Conservation (phyloP, 1,140 invertebrate genomes). For the Diploscapter pachys region DNA sequence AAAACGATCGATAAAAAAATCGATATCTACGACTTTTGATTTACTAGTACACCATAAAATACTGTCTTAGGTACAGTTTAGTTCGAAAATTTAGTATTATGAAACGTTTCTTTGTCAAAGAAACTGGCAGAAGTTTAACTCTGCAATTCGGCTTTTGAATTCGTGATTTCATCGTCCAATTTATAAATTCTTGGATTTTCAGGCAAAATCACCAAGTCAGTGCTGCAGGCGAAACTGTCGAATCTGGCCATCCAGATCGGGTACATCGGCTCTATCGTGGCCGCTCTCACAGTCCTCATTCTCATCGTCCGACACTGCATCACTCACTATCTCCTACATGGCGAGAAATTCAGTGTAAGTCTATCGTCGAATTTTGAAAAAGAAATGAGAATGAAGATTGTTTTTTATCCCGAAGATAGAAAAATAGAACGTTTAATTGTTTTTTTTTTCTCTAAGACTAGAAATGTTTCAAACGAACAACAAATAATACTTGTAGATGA, state of each 20-base stretch:
- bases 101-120: not conserved
- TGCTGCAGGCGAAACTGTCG: conserved; percentile 57
- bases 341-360: conserved; percentile 40
- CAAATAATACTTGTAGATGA: no score
- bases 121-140: no score
- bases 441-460: no score
- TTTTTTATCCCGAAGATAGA: no score
- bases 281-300: conserved; percentile 50
- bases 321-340: conserved; percentile 45
- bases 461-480: no score
- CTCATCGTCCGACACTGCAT: conserved; percentile 55
- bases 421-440: no score
- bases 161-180: no score
- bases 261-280: conserved; percentile 54
- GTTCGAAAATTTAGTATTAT: conserved; percentile 13
- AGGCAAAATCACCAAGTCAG: conserved; percentile 52
- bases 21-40: conserved; percentile 4
- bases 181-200: conserved; percentile 9
- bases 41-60: conserved; percentile 9
- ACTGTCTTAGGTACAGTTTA: not conserved
- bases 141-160: no score
- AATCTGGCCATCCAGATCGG: conserved; percentile 60
- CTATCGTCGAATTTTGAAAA: not conserved
- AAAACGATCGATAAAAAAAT: not conserved
- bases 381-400: no score